Conservation (phyloP, 2,797 vertebrate genomes). For the Microhierax caerulescens region DNA sequence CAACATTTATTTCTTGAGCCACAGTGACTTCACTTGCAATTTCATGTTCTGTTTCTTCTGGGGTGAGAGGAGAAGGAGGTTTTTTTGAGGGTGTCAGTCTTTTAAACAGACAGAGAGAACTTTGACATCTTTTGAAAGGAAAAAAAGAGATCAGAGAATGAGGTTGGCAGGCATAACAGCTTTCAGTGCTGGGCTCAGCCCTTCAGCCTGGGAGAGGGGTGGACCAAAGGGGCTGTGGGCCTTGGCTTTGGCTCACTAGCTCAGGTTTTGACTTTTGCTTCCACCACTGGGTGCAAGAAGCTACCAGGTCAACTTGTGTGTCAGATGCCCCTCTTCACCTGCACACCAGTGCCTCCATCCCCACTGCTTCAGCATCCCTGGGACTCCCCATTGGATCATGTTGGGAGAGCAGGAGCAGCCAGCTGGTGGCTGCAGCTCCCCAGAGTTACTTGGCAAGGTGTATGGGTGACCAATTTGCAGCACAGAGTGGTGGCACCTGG, state of each 20-base stretch:
- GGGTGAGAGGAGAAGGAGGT: neutral
- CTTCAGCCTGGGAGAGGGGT: neutral
- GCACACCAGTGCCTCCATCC: neutral
- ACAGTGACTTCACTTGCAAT: neutral
- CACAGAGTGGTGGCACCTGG: neutral
- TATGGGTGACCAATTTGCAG: neutral
- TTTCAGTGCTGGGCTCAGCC: neutral
- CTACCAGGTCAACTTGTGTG: neutral
- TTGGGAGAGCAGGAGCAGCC: neutral
- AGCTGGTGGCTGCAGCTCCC: neutral
- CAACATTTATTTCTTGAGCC: neutral
- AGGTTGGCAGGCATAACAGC: neutral
- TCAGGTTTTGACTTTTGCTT: neutral
- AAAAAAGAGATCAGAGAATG: too few relatives aligned
- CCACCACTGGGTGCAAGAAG: neutral
- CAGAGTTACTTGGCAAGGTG: accelerated
- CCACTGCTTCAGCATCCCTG: neutral
- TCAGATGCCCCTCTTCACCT: neutral
- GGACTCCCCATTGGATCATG: accelerated
- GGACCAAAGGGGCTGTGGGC: neutral
- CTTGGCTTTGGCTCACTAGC: accelerated
- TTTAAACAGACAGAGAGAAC: neutral
- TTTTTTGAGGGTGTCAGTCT: neutral
- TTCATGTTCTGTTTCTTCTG: neutral
- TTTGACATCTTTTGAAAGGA: neutral